These are phyloP conservation scores for Anoura caudifer DNA, from an alignment of 2,113 vertebrate genomes.

Conservation along the genomic window DNA sequence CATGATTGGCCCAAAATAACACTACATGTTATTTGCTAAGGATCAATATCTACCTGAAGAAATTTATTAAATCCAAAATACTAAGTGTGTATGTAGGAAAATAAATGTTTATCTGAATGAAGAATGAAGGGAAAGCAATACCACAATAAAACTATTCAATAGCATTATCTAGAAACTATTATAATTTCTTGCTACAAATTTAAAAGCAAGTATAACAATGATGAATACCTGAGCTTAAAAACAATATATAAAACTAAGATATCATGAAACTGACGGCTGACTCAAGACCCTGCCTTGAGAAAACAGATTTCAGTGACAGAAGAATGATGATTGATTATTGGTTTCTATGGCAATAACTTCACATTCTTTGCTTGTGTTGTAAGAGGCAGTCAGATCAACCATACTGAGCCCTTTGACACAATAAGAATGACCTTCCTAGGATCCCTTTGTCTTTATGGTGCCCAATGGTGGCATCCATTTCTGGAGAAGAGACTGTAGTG, in stretches of 20 bases:
- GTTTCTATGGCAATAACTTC: not conserved
- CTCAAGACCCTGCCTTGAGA: not conserved
- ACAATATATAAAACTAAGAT: not conserved
- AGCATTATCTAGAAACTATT: not conserved
- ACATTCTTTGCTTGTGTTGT: not conserved
- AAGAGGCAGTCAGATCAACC: not conserved
- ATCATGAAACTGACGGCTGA: not conserved
- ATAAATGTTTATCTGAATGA: not conserved
- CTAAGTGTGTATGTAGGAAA: not conserved
- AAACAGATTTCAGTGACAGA: not conserved
- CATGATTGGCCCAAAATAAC: not conserved
- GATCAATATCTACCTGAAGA: not conserved
- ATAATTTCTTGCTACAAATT: not conserved
- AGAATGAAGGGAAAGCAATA: not conserved
- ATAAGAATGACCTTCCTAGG: not conserved
- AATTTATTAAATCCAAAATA: not conserved
- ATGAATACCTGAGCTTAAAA: not conserved
- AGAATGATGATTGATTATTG: not conserved
- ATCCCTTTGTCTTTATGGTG: not conserved
- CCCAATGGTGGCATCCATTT: not conserved
- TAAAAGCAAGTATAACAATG: not conserved
- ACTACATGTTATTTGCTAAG: not conserved
- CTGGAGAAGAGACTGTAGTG: not conserved
- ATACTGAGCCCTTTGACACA: not conserved
- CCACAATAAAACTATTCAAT: not conserved